Evolutionary conservation across 2,888 invertebrate genomes (phyloP), one percentile per base, ranked within the genome.

Genomic region (Zelleria hepariella): DNA sequence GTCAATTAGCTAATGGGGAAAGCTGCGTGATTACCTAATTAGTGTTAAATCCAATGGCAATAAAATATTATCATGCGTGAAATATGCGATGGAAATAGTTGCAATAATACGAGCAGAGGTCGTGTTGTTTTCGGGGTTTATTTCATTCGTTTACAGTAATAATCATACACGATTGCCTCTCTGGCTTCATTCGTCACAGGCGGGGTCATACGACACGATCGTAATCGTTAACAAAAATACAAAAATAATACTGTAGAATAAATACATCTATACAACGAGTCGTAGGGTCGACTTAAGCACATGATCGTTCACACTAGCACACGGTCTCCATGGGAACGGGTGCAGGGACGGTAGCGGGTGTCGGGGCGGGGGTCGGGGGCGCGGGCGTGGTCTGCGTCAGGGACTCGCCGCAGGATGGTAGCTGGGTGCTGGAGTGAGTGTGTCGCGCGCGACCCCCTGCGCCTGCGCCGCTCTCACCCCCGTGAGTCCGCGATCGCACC

Each of bases 351-450:
- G 90, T 86, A 64, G 90, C 82, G 67, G 88, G 77, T 66, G 91
- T 86, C 73, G 87, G 88, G 72, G 88, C 90, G 67, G 89, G 84
- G 67, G 92, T 91, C 69, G 93, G 78, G 20, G 94, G 94, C 78
- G 93, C 92, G 65, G 91, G 88, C 66, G 93, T 93, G 72, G 91
- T 93, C 81, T 92, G 92, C 68, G 93, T 93, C 63, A 93, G 91
- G 65, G 93, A 93, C 79, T 94, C 94, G 63, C 93, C 94, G 88
- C 95, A 92, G 47, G 95, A 95, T 59, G 95, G 95, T 80, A 94
- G 87, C 62, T 94, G 95, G 82, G 95, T 94, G 62, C 95, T 95
- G 61, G 95, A 95, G 79, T 93, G 92, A 74, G 92, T 91, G 62
- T 92, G 91, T 18, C 59, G 61, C 47, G 59, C 57, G 52, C 18